These are phyloP conservation scores for Tetramorium alpestre DNA, from an alignment of 1,140 invertebrate genomes.

Conservation along the genomic window DNA sequence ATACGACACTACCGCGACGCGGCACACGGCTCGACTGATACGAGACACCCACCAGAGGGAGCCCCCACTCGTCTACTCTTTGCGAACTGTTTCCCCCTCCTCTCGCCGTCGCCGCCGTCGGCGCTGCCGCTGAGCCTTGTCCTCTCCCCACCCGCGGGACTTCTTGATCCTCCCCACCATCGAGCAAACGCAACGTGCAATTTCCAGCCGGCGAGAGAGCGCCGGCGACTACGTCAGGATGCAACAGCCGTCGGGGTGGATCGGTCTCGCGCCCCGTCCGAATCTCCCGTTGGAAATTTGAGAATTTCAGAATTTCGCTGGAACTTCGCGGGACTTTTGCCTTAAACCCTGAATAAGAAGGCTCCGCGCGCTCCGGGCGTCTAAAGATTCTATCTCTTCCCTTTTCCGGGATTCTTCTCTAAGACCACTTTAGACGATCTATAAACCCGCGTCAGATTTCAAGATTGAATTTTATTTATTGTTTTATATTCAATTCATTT, in stretches of 20 bases:
- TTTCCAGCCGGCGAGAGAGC: constrained; percentile 34
- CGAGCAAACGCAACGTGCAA: constrained; percentile 16
- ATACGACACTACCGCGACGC: constrained; percentile 78
- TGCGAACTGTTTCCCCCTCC: constrained; percentile 46
- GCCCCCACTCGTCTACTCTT: constrained; percentile 70
- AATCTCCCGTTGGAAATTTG: neutral
- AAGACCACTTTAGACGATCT: constrained; percentile 8
- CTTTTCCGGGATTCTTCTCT: neutral
- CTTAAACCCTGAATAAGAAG: neutral
- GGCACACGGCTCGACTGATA: constrained; percentile 82
- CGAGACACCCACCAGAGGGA: constrained; percentile 78
- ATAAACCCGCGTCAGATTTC: neutral
- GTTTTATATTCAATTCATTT: neutral
- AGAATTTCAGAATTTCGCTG: neutral
- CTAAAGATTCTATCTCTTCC: constrained; percentile 3
- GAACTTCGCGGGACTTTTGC: neutral
- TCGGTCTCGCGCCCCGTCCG: neutral
- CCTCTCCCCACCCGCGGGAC: constrained; percentile 39
- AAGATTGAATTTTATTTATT: neutral
- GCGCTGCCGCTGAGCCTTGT: neutral
- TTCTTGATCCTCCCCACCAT: constrained; percentile 11
- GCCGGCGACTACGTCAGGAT: constrained; percentile 61
- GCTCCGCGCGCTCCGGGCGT: neutral
- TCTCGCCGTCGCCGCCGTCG: neutral
- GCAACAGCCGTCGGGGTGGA: constrained; percentile 58